phyloP scores from a whole-genome alignment of 30 jellyfish, hydroid and myxozoan species.

The Turritopsis dohrnii region DNA sequence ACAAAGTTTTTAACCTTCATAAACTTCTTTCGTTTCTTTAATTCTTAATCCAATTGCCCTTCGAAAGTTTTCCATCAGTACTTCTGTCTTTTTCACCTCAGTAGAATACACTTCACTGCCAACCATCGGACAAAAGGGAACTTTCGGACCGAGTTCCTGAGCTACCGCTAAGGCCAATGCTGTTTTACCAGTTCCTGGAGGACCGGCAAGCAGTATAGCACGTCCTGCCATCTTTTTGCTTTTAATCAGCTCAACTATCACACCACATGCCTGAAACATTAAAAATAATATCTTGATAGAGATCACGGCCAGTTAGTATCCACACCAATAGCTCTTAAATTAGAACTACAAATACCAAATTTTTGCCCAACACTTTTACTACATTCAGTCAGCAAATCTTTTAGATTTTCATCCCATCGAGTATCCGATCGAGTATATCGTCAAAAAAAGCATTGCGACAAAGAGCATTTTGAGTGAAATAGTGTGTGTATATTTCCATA shows the following conservation, averaged over 20 bases:
- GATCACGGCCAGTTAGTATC: too few relatives aligned
- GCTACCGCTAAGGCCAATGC: slow-evolving; percentile 97
- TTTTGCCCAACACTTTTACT: too few relatives aligned
- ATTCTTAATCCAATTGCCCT: slow-evolving; percentile 91
- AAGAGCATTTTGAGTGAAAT: too few relatives aligned
- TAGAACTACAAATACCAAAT: too few relatives aligned
- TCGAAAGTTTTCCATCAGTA: slow-evolving; percentile 91
- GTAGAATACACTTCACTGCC: slow-evolving; percentile 99
- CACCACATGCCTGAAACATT: slow-evolving; percentile 79
- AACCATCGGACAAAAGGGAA: slow-evolving; percentile 98
- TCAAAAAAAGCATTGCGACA: too few relatives aligned
- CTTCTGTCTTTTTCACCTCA: slow-evolving; percentile 95
- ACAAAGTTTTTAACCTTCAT: slow-evolving; percentile 33
- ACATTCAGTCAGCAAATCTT: too few relatives aligned
- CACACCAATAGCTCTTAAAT: too few relatives aligned
- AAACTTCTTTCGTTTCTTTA: slow-evolving; percentile 91
- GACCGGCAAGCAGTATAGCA: slow-evolving; percentile 93
- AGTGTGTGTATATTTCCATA: too few relatives aligned
- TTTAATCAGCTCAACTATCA: slow-evolving; percentile 80
- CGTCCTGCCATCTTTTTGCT: slow-evolving; percentile 97
- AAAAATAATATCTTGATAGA: not conserved
- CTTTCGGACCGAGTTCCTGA: slow-evolving; percentile 97
- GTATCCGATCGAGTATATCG: too few relatives aligned
- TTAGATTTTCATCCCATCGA: too few relatives aligned
- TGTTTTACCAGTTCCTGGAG: slow-evolving; percentile 99